Conservation (phyloP, 1,140 invertebrate genomes). For the Drosophila simulans region DNA sequence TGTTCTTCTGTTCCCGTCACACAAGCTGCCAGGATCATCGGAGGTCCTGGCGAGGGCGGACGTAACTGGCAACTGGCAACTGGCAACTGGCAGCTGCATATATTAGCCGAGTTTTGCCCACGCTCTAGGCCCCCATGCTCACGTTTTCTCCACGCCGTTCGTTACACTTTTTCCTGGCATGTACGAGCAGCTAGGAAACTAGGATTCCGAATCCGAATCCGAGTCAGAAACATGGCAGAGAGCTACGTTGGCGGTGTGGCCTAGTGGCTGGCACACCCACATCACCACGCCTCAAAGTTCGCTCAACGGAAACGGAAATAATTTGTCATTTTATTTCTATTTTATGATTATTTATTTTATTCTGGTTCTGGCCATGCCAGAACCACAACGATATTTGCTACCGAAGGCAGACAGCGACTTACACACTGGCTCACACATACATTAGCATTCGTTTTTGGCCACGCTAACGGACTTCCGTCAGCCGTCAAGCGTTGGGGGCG, state of each 20-base stretch:
- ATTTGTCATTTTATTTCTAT: constrained; percentile 71
- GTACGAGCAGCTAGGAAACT: neutral
- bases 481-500: constrained; percentile 14
- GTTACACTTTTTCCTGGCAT: constrained; percentile 17
- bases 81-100: constrained; percentile 38
- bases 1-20: constrained; percentile 9
- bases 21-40: constrained; percentile 15
- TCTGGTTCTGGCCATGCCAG: constrained; percentile 21
- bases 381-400: constrained; percentile 11
- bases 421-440: constrained; percentile 44
- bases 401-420: constrained; percentile 2
- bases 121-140: neutral
- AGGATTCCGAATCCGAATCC: neutral
- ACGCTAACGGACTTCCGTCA: constrained; percentile 51
- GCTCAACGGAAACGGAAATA: constrained; percentile 65
- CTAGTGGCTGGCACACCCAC: neutral
- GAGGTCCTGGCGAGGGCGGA: neutral
- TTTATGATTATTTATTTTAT: constrained; percentile 68
- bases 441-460: constrained; percentile 56
- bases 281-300: constrained; percentile 19
- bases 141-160: constrained; percentile 1
- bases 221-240: too few species aligned
- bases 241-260: too few species aligned
- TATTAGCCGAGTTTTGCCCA: constrained; percentile 28
- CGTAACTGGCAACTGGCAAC: constrained; percentile 1